Evolutionary conservation across 2,797 vertebrate species (phyloP).

Genomic region (Pseudotriccus pelzelni): DNA sequence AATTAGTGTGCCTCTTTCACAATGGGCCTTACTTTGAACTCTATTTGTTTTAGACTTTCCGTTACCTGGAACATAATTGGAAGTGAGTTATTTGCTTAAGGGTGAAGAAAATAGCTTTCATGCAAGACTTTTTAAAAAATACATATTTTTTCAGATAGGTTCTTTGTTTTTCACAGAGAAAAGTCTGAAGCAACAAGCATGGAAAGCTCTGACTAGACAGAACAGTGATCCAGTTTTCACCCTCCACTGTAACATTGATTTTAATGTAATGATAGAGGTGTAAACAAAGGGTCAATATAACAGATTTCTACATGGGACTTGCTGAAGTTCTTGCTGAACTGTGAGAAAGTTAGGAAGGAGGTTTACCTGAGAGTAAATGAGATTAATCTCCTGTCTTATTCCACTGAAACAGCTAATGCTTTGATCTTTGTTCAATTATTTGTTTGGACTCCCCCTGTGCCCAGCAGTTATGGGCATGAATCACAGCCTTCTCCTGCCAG

Average conservation of each 20-base stretch:
- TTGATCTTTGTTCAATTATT: slow-evolving; percentile 18
- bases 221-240: neutral
- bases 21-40: neutral
- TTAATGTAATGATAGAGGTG: neutral
- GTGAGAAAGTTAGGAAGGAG: neutral
- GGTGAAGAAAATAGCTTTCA: neutral
- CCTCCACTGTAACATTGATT: neutral
- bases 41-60: neutral
- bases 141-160: neutral
- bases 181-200: neutral
- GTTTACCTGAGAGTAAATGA: neutral
- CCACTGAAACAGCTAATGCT: neutral
- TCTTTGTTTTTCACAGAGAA: neutral
- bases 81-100: slow-evolving; percentile 24
- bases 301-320: neutral
- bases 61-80: neutral
- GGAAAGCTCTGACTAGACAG: neutral
- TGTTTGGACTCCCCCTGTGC: neutral
- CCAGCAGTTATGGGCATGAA: neutral
- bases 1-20: neutral
- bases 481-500: slow-evolving; percentile 7
- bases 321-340: neutral
- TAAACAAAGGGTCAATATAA: neutral
- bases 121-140: neutral
- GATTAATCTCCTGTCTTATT: neutral